Conservation (phyloP, 2,888 invertebrate species). For the Andrena hattorfiana region DNA sequence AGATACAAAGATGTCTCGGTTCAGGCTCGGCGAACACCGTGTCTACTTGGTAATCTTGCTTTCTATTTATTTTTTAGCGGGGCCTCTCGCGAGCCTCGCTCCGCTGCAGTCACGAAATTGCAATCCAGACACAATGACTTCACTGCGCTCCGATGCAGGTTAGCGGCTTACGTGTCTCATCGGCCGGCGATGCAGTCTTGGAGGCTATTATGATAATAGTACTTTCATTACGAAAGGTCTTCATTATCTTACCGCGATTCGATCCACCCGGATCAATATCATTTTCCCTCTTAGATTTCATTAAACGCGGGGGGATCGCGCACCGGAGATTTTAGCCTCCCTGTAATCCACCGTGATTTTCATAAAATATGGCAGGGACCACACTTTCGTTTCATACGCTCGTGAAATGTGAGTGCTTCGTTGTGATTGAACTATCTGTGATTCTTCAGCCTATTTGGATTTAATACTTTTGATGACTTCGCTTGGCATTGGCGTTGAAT, state of each 20-base stretch:
- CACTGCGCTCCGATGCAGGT: conserved; percentile 16
- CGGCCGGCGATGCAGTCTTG: conserved; percentile 18
- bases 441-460: not conserved
- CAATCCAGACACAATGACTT: conserved; percentile 44
- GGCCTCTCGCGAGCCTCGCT: conserved; percentile 1
- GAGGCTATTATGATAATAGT: conserved; percentile 45
- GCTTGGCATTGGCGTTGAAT: too few species aligned
- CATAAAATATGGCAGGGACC: too few species aligned
- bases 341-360: not conserved
- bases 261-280: conserved; percentile 52
- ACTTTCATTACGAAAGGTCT: conserved; percentile 55
- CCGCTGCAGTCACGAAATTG: conserved; percentile 34
- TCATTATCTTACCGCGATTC: conserved; percentile 55
- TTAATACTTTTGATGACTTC: too few species aligned
- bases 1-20: not conserved
- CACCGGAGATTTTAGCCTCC: not conserved
- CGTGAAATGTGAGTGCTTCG: too few species aligned
- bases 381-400: too few species aligned
- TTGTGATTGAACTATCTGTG: too few species aligned
- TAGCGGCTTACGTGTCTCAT: conserved; percentile 50
- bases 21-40: not conserved
- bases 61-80: conserved; percentile 21
- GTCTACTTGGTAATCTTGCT: not conserved
- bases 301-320: conserved; percentile 18
- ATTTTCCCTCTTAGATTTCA: conserved; percentile 42